Evolutionary conservation across 2,888 invertebrate species (phyloP).

Genomic region (Alloscopus bannaensis): DNA sequence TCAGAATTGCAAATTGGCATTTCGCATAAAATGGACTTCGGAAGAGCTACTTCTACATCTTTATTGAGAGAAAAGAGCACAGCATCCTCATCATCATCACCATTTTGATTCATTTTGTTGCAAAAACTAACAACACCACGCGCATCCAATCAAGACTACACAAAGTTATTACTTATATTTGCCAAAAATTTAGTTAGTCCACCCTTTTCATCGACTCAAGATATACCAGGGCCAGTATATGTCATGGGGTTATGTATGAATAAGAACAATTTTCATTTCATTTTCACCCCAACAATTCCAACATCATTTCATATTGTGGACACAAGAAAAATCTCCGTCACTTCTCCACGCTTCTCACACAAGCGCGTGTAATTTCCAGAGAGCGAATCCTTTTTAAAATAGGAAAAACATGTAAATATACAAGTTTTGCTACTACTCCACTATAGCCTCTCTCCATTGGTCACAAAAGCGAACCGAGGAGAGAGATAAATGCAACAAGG

Average conservation of each 20-base stretch:
- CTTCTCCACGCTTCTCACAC: not conserved
- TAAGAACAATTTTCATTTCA: conserved; percentile 26
- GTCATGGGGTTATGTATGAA: not conserved
- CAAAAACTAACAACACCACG: not conserved
- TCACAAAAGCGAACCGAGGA: no score
- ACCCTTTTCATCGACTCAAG: no score
- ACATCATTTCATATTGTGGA: conserved; percentile 15
- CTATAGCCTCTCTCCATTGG: no score
- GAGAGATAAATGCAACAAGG: no score
- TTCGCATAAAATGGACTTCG: no score
- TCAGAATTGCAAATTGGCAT: conserved; percentile 23
- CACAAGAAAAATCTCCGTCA: not conserved
- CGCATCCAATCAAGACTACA: conserved; percentile 8
- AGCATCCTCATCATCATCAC: no score
- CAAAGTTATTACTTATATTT: no score
- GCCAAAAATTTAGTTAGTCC: not conserved
- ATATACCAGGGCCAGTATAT: not conserved
- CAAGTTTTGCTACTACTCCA: no score
- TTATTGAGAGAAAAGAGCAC: no score
- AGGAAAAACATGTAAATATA: no score
- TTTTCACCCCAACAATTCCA: conserved; percentile 44
- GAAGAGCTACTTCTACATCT: no score
- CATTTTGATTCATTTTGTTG: no score
- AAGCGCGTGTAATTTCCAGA: not conserved
- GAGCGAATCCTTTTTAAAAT: not conserved